These are phyloP conservation scores for Fopius arisanus DNA, from an alignment of 1,140 invertebrate genomes.

Conservation along the genomic window DNA sequence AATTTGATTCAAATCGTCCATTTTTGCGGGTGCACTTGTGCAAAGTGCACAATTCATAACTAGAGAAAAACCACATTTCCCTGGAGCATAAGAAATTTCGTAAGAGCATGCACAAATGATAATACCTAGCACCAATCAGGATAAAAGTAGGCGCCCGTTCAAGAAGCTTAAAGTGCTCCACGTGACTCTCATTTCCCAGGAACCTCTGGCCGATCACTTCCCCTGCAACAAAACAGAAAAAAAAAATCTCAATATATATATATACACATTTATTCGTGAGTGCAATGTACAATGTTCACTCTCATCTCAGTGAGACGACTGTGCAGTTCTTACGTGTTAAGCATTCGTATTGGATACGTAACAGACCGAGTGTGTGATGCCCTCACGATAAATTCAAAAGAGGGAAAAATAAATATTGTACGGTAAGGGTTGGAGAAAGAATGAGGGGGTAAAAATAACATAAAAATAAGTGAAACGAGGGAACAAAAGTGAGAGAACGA, in stretches of 20 bases:
- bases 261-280: slow-evolving; percentile 27
- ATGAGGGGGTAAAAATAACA: background rate
- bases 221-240: slow-evolving; percentile 58
- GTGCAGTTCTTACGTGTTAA: slow-evolving; percentile 25
- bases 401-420: background rate
- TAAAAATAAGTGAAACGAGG: background rate
- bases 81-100: background rate
- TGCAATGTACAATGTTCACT: slow-evolving; percentile 8
- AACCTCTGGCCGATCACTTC: slow-evolving; percentile 67
- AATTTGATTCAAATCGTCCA: no score
- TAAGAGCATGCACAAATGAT: slow-evolving; percentile 6
- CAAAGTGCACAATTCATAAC: background rate
- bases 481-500: background rate
- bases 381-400: slow-evolving; percentile 1
- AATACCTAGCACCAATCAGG: slow-evolving; percentile 73
- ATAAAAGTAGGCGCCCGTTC: slow-evolving; percentile 71
- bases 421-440: background rate
- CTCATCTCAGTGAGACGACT: slow-evolving; percentile 19
- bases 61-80: background rate
- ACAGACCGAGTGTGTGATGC: background rate
- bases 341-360: slow-evolving; percentile 23
- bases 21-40: background rate
- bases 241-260: slow-evolving; percentile 18
- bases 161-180: slow-evolving; percentile 74
- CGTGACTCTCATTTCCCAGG: slow-evolving; percentile 69